Evolutionary conservation across 2,797 vertebrate genomes (phyloP).

Genomic region (Bovichtus diacanthus): DNA sequence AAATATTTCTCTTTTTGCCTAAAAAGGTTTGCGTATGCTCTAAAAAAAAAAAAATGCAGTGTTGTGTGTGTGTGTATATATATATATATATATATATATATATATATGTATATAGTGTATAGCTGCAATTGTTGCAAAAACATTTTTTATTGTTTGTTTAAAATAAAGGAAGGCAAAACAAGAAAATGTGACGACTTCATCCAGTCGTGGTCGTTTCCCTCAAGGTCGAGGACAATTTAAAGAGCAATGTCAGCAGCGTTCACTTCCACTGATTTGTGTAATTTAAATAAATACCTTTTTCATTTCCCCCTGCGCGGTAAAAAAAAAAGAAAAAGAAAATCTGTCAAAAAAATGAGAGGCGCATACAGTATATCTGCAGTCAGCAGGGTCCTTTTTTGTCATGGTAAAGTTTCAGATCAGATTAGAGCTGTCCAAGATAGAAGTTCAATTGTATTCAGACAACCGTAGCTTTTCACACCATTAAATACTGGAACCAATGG

Average conservation of each 20-base stretch:
- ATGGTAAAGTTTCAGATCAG: not conserved
- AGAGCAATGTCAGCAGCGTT: not conserved
- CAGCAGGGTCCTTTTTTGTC: not conserved
- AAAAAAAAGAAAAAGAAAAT: not conserved
- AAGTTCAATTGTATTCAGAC: constrained; percentile 13
- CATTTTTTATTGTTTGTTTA: no score
- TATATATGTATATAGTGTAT: no score
- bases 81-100: no score
- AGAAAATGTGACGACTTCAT: no score
- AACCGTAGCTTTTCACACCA: not conserved
- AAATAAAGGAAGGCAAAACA: no score
- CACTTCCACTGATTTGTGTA: not conserved
- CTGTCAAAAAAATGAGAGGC: not conserved
- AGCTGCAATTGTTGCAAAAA: no score
- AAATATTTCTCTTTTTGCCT: no score
- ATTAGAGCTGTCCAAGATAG: not conserved
- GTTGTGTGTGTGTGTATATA: no score
- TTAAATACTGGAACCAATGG: not conserved
- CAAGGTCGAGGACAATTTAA: no score
- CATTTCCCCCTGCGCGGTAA: not conserved
- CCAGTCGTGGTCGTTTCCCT: no score
- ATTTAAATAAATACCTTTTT: constrained; percentile 1
- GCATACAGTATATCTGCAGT: not conserved
- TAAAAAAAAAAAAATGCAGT: no score
- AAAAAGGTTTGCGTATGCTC: no score